phyloP scores from a whole-genome alignment of 2,888 invertebrate species.

The Exocentrus adspersus region DNA sequence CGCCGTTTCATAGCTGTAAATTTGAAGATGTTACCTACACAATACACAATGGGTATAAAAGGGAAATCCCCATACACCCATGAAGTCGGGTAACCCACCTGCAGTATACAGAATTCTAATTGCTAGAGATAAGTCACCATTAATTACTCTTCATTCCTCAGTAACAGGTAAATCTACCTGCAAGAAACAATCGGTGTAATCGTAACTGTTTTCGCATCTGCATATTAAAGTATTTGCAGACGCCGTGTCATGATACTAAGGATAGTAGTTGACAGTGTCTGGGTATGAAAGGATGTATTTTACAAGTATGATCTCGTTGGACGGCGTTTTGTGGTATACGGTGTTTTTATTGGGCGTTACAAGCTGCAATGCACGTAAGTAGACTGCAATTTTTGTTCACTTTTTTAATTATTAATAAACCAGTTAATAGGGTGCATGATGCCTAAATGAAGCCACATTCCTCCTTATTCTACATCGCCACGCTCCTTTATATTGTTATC shows the following conservation, averaged over 20 bases:
- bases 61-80: no score
- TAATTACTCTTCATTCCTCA: background rate
- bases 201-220: slow-evolving; percentile 13
- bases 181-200: background rate
- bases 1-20: no score
- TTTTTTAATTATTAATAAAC: background rate
- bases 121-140: no score
- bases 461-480: no score
- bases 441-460: no score
- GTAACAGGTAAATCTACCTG: background rate
- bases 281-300: slow-evolving; percentile 1
- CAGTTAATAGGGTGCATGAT: no score
- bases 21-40: no score
- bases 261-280: slow-evolving; percentile 1
- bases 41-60: no score
- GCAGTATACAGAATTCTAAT: no score
- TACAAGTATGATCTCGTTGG: background rate
- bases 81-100: no score
- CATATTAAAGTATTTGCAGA: slow-evolving; percentile 1
- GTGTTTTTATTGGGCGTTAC: background rate
- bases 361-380: slow-evolving; percentile 18
- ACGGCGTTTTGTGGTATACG: slow-evolving; percentile 1
- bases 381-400: slow-evolving; percentile 1
- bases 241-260: background rate
- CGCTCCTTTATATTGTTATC: no score